Base-by-base conservation (phyloP, 2,888 invertebrate genomes). In the Allolobophora icterica region DNA sequence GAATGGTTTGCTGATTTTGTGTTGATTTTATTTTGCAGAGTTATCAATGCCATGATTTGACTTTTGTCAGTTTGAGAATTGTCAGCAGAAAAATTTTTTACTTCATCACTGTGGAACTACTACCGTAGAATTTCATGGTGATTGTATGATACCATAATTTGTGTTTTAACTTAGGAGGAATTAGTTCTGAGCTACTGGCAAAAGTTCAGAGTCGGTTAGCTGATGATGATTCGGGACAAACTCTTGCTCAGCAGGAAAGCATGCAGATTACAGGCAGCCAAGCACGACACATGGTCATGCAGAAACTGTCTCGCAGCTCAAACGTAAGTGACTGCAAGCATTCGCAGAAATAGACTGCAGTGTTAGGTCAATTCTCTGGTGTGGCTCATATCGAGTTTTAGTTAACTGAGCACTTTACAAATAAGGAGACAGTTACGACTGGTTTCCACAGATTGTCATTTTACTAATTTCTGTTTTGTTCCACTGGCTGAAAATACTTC, bases 251-350 rank as follows among this genome's bases (percentile, higher is more conserved):
- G 91, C 96, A 95, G 92, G 96, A 96, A 94, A 96, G 96, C 92
- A 95, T 96, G 94, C 96, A 96, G 92, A 96, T 96, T 93, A 96
- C 96, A 93, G 98, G 98, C 90, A 97, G 97, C 94, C 97, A 97
- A 94, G 97, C 97, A 1, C 95, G 97, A 89, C 97, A 97, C 94
- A 96, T 97, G 94, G 97, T 97, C 89, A 97, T 97, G 98, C 98
- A 98, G 95, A 97, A 98, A 94, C 96, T 98, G 34, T 98, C 98
- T 98, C 96, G 98, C 42, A 35, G 94, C 95, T 38, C 95, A 95
- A 91, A 90, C 38, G 91, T 91, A 91, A 35, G 87, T 11, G 30
- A n/a, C n/a, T 8, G 71, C 71, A 71, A 71, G n/a, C 71, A n/a
- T n/a, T 52, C 24, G 52, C 3, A 5, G 24, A 52, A 21, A 52